A percentile compares a stretch with the other conserved stretches of the same genome.
Conservation (phyloP, 1,140 invertebrate species). For the Ceratosolen fusciceps region DNA sequence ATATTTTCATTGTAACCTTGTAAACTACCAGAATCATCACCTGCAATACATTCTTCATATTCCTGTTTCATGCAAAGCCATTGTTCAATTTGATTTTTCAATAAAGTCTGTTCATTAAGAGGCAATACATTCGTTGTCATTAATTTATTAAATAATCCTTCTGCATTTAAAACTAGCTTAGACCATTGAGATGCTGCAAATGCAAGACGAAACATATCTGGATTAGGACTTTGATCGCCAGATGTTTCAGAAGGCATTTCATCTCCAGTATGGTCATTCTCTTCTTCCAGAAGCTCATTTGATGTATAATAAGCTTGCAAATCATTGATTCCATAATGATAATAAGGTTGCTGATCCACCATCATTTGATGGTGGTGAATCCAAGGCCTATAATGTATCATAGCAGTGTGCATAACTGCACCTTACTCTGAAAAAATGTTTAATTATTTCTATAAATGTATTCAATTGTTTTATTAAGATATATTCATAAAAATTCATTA, state of each 20-base stretch:
- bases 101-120: slow-evolving; percentile 76
- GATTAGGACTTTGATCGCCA: slow-evolving; percentile 64
- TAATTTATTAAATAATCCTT: slow-evolving; percentile 83
- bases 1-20: slow-evolving; percentile 70
- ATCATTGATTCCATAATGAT: slow-evolving; percentile 59
- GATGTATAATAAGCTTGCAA: slow-evolving; percentile 57
- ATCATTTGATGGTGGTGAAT: slow-evolving; percentile 56
- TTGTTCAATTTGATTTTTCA: slow-evolving; percentile 79
- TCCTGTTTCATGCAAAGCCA: slow-evolving; percentile 89
- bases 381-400: slow-evolving; percentile 66
- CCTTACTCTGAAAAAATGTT: not conserved
- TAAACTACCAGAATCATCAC: slow-evolving; percentile 69
- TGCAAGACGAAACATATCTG: slow-evolving; percentile 79
- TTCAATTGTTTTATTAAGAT: not conserved
- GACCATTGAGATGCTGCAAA: slow-evolving; percentile 87
- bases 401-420: slow-evolving; percentile 41
- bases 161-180: slow-evolving; percentile 85
- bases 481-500: not conserved
- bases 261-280: slow-evolving; percentile 65
- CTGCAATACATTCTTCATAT: slow-evolving; percentile 85
- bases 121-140: slow-evolving; percentile 75
- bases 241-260: slow-evolving; percentile 68
- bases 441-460: not conserved
- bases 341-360: slow-evolving; percentile 63
- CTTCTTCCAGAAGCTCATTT: slow-evolving; percentile 61